A percentile compares a stretch with the other conserved stretches of the same genome.
phyloP scores from a whole-genome alignment of 2,888 invertebrate species.

The Macrophya annulata region DNA sequence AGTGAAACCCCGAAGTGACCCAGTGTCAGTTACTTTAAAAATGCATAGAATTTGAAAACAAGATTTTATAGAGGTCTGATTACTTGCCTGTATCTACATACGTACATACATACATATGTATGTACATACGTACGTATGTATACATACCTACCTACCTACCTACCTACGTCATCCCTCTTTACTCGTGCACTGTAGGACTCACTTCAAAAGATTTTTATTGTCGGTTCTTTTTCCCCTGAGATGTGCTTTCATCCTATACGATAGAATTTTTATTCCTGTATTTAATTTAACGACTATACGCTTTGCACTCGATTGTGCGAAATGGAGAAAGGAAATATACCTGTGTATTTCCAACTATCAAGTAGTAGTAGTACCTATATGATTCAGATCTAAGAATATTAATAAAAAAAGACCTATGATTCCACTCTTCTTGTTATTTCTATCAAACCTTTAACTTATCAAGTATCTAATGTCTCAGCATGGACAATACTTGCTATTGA shows the following conservation, averaged over 20 bases:
- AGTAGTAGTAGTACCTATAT: neutral
- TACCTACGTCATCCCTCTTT: neutral
- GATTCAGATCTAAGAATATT: too few species aligned
- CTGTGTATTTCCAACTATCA: neutral
- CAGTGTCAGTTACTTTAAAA: constrained; percentile 21
- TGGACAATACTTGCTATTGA: neutral
- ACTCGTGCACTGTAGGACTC: neutral
- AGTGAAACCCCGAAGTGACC: constrained; percentile 27
- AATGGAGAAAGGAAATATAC: neutral
- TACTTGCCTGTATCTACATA: neutral
- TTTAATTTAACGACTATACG: constrained; percentile 21
- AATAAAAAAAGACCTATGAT: neutral
- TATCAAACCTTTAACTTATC: neutral
- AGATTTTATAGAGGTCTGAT: constrained; percentile 34
- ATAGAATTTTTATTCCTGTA: neutral
- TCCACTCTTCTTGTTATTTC: neutral
- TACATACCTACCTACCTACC: neutral
- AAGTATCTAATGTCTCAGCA: neutral
- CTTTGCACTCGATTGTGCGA: neutral
- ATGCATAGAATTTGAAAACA: constrained; percentile 44
- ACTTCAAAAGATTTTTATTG: neutral
- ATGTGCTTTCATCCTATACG: neutral
- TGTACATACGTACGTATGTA: too few species aligned
- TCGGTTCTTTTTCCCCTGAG: neutral
- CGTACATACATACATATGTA: too few species aligned